A percentile compares a stretch with the other conserved stretches of the same genome.
Conservation (phyloP, 2,797 vertebrate species). For the Coracias cyanogaster region DNA sequence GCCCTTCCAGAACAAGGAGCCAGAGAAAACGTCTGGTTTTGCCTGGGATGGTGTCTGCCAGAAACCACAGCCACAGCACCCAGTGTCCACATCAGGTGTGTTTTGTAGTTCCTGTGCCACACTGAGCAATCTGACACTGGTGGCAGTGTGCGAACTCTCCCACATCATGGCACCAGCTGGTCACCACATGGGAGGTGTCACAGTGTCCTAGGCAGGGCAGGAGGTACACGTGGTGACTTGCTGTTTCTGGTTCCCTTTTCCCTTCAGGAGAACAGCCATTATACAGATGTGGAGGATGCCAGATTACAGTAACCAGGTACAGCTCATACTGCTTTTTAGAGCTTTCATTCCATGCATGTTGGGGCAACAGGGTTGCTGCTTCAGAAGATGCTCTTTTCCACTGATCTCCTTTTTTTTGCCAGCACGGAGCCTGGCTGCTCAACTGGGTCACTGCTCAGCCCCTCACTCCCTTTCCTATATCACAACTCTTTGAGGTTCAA, state of each 20-base stretch:
- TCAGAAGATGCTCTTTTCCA: background rate
- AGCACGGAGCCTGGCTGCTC: background rate
- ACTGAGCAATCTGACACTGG: background rate
- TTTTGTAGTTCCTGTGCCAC: background rate
- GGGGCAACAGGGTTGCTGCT: background rate
- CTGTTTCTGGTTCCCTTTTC: conserved; percentile 47
- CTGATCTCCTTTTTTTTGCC: background rate
- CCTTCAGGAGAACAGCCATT: conserved; percentile 86
- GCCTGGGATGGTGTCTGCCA: background rate
- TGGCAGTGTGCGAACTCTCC: fast-evolving
- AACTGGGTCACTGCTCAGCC: background rate
- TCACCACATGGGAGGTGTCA: fast-evolving
- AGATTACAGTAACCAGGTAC: conserved; percentile 87
- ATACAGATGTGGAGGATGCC: conserved; percentile 86
- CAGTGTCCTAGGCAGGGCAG: background rate
- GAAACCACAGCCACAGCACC: background rate
- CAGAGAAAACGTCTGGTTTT: background rate
- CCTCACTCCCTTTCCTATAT: background rate
- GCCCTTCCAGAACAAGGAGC: background rate
- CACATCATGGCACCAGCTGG: background rate
- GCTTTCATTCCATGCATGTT: background rate
- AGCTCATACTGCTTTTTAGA: background rate
- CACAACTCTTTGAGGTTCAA: background rate
- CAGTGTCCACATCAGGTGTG: fast-evolving
- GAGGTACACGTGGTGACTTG: background rate